Conservation (phyloP, 2,797 vertebrate genomes). For the Sebastiscus tertius region DNA sequence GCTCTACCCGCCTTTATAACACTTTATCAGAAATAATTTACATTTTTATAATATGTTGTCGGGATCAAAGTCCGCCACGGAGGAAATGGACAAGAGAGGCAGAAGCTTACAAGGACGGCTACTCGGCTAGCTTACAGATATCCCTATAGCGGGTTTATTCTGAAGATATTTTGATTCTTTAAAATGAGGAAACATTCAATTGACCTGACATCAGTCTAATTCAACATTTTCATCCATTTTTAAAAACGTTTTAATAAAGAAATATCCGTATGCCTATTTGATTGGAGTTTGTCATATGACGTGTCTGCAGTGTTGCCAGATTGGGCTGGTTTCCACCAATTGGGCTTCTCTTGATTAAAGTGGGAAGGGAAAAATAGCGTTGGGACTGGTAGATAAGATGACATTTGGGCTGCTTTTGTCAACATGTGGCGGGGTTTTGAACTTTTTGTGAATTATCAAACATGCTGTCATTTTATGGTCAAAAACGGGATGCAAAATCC, state of each 20-base stretch:
- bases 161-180: not conserved
- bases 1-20: not conserved
- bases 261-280: not conserved
- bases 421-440: too few relatives aligned
- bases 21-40: conserved; percentile 7
- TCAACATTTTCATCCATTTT: not conserved
- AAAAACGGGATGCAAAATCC: too few relatives aligned
- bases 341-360: too few relatives aligned
- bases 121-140: not conserved
- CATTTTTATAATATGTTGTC: conserved; percentile 14
- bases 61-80: not conserved
- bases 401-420: too few relatives aligned
- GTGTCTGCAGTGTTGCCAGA: not conserved
- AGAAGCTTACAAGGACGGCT: not conserved
- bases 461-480: too few relatives aligned
- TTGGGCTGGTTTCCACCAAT: too few relatives aligned
- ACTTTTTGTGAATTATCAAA: too few relatives aligned
- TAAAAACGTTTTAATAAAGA: rapidly evolving
- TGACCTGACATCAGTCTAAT: not conserved
- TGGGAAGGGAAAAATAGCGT: too few relatives aligned
- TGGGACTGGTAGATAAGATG: too few relatives aligned
- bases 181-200: not conserved
- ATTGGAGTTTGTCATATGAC: not conserved
- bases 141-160: not conserved
- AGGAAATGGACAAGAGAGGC: not conserved